Evolutionary conservation across 2,888 invertebrate genomes (phyloP), one percentile per base, ranked within the genome.

Genomic region (Hetaerina titia): DNA sequence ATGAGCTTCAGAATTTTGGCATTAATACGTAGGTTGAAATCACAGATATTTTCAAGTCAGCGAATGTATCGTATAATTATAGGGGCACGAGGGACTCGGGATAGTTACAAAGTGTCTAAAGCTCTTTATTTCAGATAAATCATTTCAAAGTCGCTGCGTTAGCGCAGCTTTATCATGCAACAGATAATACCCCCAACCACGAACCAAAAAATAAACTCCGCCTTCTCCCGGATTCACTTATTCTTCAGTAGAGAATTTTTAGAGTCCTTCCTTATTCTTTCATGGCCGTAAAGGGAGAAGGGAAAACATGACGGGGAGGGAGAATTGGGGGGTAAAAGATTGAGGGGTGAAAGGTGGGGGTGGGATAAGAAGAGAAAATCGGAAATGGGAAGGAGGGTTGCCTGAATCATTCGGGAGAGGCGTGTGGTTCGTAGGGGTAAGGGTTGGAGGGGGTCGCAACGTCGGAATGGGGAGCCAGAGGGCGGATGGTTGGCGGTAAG

Each of bases 111-210:
- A 81, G 81, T 81, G 1, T 81, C 81, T 11, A 81, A 31, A 81
- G 31, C 81, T n/a, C 31, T 81, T 81, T 31, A 8, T 13, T 81
- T 11, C 31, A 31, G 25, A 81, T 81, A 81, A 81, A 81, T 81
- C 81, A 81, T 31, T 81, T 31, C n/a, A 31, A 81, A 31, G 81
- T 15, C 81, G 31, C 25, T 15, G 31, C 81, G 81, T 81, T 81
- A 81, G 81, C 81, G 31, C 13, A 81, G 81, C 81, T 81, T 31
- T 31, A 81, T 81, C 81, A 31, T 81, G 81, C 81, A 81, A 81
- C 81, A 81, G 81, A 81, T 81, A 81, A 81, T 81, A 31, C 81
- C 81, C 11, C 25, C 81, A 31, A 9, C 15, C 81, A 7, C 13
- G 60, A 0, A 60, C 81, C 7, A 81, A 31, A 31, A n/a, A 69